Percentiles rank a stretch among this genome's conserved stretches.
Conservation (phyloP, 1,140 invertebrate species). For the Probaryconus sp. region DNA sequence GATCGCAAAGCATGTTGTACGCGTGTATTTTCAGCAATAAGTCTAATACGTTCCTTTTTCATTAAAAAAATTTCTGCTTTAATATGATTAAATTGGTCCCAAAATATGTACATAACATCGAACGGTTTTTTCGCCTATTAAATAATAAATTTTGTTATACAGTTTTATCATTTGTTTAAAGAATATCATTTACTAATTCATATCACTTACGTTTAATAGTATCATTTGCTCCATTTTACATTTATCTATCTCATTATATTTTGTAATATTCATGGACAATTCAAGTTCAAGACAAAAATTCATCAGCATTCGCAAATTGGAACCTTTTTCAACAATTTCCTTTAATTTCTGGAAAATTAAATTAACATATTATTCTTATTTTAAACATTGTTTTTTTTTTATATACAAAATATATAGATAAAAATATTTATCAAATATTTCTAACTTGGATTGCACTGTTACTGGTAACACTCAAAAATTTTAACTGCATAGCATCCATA, state of each 20-base stretch:
- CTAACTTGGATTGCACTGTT: slow-evolving; percentile 67
- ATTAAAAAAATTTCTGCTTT: slow-evolving; percentile 69
- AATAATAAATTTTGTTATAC: background rate
- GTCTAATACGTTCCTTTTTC: slow-evolving; percentile 56
- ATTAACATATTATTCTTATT: slow-evolving; percentile 4
- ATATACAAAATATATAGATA: slow-evolving; percentile 10
- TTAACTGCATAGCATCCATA: slow-evolving; percentile 65
- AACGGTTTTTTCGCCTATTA: slow-evolving; percentile 63
- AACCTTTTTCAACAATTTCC: slow-evolving; percentile 64
- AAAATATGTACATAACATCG: slow-evolving; percentile 72
- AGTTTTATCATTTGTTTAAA: background rate
- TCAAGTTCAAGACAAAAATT: slow-evolving; percentile 68
- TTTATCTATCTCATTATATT: slow-evolving; percentile 53
- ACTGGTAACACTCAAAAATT: slow-evolving; percentile 67
- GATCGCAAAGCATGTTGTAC: slow-evolving; percentile 61
- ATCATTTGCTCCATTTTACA: slow-evolving; percentile 18
- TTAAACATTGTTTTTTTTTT: too few species aligned
- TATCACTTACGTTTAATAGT: slow-evolving; percentile 29
- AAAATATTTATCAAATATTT: slow-evolving; percentile 8
- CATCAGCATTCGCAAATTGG: slow-evolving; percentile 55
- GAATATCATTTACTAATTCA: background rate
- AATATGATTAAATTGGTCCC: slow-evolving; percentile 69
- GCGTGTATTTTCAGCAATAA: slow-evolving; percentile 66
- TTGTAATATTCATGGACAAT: slow-evolving; percentile 58
- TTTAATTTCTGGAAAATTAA: slow-evolving; percentile 66